These are phyloP conservation scores for Sparus aurata DNA, from an alignment of 2,797 vertebrate genomes.

Conservation along the genomic window DNA sequence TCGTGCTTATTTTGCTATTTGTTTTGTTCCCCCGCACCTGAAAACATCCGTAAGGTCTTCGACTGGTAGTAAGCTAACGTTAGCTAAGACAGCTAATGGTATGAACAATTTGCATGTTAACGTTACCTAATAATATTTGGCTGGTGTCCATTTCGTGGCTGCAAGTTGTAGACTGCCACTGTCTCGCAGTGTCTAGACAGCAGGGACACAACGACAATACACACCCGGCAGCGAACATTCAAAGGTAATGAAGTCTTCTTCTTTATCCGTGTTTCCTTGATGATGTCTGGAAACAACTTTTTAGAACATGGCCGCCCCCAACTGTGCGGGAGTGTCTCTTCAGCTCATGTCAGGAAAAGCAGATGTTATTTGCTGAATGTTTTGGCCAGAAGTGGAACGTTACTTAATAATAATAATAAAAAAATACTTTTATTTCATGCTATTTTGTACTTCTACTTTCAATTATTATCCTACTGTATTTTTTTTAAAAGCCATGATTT, in stretches of 20 bases:
- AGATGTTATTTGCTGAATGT: background rate
- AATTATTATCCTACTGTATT: background rate
- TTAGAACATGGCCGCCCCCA: constrained; percentile 40
- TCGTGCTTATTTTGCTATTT: background rate
- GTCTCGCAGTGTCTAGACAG: background rate
- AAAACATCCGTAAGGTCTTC: constrained; percentile 11
- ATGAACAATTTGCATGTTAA: background rate
- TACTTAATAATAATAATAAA: background rate
- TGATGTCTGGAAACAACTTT: background rate
- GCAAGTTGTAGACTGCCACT: background rate
- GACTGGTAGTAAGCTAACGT: constrained; percentile 12
- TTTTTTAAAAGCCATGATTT: background rate
- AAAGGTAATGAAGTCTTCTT: constrained; percentile 34
- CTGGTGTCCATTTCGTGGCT: constrained; percentile 25
- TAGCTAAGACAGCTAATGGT: constrained; percentile 16
- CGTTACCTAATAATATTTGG: constrained; percentile 39
- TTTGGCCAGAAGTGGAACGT: background rate
- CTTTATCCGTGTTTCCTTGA: background rate
- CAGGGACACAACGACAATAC: background rate
- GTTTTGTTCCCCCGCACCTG: background rate
- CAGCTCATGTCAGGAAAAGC: background rate
- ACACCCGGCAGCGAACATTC: constrained; percentile 20
- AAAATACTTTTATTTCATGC: background rate
- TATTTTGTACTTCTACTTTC: background rate
- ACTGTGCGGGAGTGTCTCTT: constrained; percentile 25